A percentile compares a stretch with the other conserved stretches of the same genome.
phyloP scores from a whole-genome alignment of 2,797 vertebrate species.

The Pseudopleuronectes americanus region DNA sequence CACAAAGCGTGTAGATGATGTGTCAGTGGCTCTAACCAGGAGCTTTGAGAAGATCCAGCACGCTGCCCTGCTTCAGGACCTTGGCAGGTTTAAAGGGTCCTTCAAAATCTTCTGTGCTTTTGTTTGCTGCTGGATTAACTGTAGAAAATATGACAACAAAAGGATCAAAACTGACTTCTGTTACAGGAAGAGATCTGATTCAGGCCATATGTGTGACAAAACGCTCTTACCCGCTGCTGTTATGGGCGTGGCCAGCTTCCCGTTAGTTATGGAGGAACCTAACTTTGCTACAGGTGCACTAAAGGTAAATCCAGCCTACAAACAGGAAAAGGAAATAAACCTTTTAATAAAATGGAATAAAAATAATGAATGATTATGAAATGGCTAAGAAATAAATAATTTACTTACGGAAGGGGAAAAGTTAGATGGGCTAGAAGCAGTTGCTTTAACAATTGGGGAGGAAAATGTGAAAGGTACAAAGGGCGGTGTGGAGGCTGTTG shows the following conservation, averaged over 20 bases:
- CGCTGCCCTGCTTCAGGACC: constrained; percentile 92
- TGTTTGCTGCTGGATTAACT: constrained; percentile 77
- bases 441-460: constrained; percentile 96
- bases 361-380: background rate
- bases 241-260: constrained; percentile 75
- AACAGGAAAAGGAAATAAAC: constrained; percentile 3
- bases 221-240: constrained; percentile 79
- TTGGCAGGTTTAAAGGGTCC: constrained; percentile 91
- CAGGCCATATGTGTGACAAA: background rate
- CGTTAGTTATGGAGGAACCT: constrained; percentile 81
- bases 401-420: constrained; percentile 89
- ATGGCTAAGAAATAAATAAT: background rate
- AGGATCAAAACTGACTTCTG: background rate
- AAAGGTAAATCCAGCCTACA: constrained; percentile 93
- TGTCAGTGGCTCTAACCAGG: constrained; percentile 85
- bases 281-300: constrained; percentile 93
- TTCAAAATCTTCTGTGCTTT: constrained; percentile 86
- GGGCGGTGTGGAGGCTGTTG: constrained; percentile 75
- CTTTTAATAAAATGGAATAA: background rate
- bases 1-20: background rate
- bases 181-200: background rate
- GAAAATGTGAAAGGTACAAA: constrained; percentile 93
- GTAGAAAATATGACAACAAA: constrained; percentile 20
- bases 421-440: constrained; percentile 89
- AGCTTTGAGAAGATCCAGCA: constrained; percentile 92